These are phyloP conservation scores for Falco rusticolus DNA, from an alignment of 2,797 vertebrate species.

Conservation along the genomic window DNA sequence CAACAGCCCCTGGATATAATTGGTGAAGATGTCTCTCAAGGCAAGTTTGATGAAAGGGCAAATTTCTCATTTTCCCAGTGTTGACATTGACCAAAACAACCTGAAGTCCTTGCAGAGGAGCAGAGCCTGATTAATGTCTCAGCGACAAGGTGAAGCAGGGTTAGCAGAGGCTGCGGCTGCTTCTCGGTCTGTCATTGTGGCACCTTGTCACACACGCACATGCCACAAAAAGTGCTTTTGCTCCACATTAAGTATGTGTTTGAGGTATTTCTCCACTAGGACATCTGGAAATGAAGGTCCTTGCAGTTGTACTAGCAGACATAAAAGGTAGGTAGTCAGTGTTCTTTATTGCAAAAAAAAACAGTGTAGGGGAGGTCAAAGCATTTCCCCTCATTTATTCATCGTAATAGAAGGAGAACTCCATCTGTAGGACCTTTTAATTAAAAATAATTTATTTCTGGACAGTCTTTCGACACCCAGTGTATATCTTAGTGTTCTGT, in stretches of 20 bases:
- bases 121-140: slow-evolving; percentile 60
- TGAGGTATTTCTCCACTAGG: not conserved
- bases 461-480: not conserved
- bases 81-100: slow-evolving; percentile 57
- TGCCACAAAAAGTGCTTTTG: not conserved
- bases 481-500: not conserved
- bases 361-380: not conserved
- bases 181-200: not conserved
- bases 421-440: not conserved
- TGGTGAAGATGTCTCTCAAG: slow-evolving; percentile 57
- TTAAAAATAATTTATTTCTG: not conserved
- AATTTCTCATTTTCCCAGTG: slow-evolving; percentile 63
- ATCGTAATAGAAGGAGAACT: not conserved
- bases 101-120: slow-evolving; percentile 52
- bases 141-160: slow-evolving; percentile 28
- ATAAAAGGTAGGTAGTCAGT: not conserved
- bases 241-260: not conserved
- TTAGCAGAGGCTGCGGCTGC: not conserved
- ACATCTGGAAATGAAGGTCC: not conserved
- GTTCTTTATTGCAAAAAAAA: not conserved
- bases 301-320: not conserved
- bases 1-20: slow-evolving; percentile 15
- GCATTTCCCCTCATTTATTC: not conserved
- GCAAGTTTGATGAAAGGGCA: slow-evolving; percentile 71
- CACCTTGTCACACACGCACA: not conserved